Evolutionary conservation across 1,140 invertebrate genomes (phyloP), one percentile per base, ranked within the genome.

Genomic region (Drosophila rhopaloa): DNA sequence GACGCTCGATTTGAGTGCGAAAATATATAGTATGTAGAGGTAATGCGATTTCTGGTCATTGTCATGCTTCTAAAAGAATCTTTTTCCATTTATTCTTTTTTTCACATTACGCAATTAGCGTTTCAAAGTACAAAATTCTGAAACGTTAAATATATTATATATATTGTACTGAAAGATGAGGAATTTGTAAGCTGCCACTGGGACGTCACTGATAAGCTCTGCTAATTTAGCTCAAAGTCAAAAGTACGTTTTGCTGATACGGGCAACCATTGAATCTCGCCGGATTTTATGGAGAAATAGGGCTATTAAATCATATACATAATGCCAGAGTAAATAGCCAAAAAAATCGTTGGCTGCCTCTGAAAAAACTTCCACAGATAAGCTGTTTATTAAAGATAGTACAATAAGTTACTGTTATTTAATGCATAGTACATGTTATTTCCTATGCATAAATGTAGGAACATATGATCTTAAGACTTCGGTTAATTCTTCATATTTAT

Each of bases 181-280:
- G n/a, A 55, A 16, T 41, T 41, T 38, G 59, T 61, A 75, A 76
- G 58, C 75, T 61, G 16, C 27, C 66, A 38, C 57, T 79, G 24
- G 48, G 57, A 88, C 82, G 82, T 86, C 82, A 86, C 84, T 83
- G 82, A 86, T 86, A 86, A 86, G 79, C 41, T 19, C 1, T 43
- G 11, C 35, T 19, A 16, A 50, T 43, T 10, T 38, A 43, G 51
- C 59, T 88, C 37, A 88, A 86, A 83, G 82, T 88, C 82, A 79
- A 83, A 86, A 86, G 82, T 76, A 73, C 82, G 63, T 19, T 40
- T 0, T 13, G n/a, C 62, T 67, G 62, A 73, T 73, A 57, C 19
- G 13, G 37, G 8, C 44, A 37, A 7, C 32, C 7, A 44, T 29
- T 63, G 46, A 37, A 43, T 43, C 4, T 4, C 6, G 16, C 5